Percentiles rank a stretch among this genome's conserved stretches.
Evolutionary conservation across 1,140 invertebrate genomes (phyloP).

Genomic region (Cyclina sinensis): DNA sequence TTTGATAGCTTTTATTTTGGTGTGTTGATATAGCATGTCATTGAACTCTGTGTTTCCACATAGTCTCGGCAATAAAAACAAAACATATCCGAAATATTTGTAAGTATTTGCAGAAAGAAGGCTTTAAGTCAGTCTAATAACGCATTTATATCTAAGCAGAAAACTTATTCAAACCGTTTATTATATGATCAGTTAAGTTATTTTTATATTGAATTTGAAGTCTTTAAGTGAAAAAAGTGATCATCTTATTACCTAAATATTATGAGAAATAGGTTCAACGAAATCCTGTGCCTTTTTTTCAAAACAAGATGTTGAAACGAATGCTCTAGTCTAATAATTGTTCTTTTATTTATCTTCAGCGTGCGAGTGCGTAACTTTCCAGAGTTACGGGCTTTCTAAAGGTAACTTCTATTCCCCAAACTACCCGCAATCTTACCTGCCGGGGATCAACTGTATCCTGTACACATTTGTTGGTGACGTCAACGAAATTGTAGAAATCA

Average conservation of each 20-base stretch:
- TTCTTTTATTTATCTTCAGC: slow-evolving; percentile 86
- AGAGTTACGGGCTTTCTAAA: slow-evolving; percentile 92
- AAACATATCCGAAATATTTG: neutral
- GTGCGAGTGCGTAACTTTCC: slow-evolving; percentile 93
- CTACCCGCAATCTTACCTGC: slow-evolving; percentile 91
- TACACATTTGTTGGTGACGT: slow-evolving; percentile 93
- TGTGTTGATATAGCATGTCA: slow-evolving; percentile 27
- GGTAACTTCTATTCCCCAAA: slow-evolving; percentile 94
- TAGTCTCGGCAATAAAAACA: neutral
- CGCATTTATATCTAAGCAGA: too few species aligned
- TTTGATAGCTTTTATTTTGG: slow-evolving; percentile 45
- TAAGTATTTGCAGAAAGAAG: too few species aligned
- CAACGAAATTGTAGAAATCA: slow-evolving; percentile 93
- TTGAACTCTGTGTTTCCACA: neutral
- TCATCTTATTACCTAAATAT: too few species aligned
- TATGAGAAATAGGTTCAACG: too few species aligned
- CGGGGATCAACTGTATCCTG: slow-evolving; percentile 93
- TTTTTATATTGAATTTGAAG: too few species aligned
- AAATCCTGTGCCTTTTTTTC: too few species aligned
- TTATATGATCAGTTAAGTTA: too few species aligned
- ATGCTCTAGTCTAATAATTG: neutral
- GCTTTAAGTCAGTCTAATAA: too few species aligned
- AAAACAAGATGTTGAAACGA: too few species aligned
- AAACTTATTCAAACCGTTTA: too few species aligned
- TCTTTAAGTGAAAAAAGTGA: too few species aligned